Conservation (phyloP, 2,113 vertebrate genomes). For the Odocoileus virginianus region DNA sequence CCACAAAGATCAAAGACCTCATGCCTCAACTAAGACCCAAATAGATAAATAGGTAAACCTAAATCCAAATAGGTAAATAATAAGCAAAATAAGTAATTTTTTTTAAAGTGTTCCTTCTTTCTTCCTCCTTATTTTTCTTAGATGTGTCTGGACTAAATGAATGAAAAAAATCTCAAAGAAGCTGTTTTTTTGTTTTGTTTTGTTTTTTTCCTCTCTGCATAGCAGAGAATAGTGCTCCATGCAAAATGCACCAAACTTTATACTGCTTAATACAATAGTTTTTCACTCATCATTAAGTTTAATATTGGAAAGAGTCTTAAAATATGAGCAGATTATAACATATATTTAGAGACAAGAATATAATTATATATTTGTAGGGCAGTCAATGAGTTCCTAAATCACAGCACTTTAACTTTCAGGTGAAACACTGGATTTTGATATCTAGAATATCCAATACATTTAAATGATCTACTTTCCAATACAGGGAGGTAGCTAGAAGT, state of each 20-base stretch:
- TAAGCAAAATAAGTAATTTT: background rate
- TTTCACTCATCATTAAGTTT: background rate
- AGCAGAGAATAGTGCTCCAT: background rate
- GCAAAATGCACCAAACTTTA: background rate
- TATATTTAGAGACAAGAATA: background rate
- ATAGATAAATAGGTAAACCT: background rate
- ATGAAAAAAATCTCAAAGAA: background rate
- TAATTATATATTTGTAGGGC: background rate
- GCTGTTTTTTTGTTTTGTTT: background rate
- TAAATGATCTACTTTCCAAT: background rate
- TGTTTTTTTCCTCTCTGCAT: background rate
- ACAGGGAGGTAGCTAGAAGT: background rate
- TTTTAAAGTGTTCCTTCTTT: background rate
- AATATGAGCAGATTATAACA: background rate
- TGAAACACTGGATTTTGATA: background rate
- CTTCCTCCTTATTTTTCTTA: background rate
- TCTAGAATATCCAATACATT: background rate
- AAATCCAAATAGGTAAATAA: background rate
- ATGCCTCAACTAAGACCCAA: accelerated
- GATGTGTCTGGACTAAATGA: background rate
- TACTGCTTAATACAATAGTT: background rate
- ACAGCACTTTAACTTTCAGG: background rate
- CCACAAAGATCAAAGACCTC: background rate
- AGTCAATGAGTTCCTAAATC: background rate
- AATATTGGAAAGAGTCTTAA: background rate